These are phyloP conservation scores for Agapostemon virescens DNA, from an alignment of 2,888 invertebrate genomes.

Conservation along the genomic window DNA sequence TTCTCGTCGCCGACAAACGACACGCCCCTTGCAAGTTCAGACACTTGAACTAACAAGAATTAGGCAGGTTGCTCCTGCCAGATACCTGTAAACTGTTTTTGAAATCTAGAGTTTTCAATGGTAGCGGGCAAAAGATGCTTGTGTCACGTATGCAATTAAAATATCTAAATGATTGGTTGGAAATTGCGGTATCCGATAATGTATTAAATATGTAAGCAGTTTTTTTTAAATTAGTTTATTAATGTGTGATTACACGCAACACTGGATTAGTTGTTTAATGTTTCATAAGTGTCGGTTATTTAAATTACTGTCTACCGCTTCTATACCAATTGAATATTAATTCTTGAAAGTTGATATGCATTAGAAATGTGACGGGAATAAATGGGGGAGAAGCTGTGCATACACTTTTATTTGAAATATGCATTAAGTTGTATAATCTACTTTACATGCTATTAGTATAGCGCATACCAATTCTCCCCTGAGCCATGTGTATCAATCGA, in stretches of 20 bases:
- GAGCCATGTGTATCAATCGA: neutral
- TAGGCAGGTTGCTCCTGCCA: neutral
- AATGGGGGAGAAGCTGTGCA: constrained; percentile 6
- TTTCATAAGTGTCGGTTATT: neutral
- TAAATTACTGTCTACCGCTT: neutral
- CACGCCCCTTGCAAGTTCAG: neutral
- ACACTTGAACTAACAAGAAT: neutral
- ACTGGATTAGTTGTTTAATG: neutral
- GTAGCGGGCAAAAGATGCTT: neutral
- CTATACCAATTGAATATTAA: neutral
- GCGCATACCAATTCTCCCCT: neutral
- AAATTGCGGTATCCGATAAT: neutral
- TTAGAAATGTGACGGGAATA: neutral
- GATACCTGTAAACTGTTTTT: constrained; percentile 12
- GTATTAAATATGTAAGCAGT: neutral
- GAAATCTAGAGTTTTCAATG: neutral
- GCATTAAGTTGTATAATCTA: constrained; percentile 7
- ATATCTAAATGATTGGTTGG: neutral
- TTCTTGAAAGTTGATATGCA: constrained; percentile 6
- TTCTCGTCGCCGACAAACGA: neutral
- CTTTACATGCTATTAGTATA: constrained; percentile 3
- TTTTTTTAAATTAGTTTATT: neutral
- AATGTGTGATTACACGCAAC: neutral
- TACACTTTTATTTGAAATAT: constrained; percentile 1
- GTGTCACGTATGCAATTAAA: neutral